These are phyloP conservation scores for Epizoanthus scotinus DNA, from an alignment of 92 coral and sea anemone genomes.

Conservation along the genomic window DNA sequence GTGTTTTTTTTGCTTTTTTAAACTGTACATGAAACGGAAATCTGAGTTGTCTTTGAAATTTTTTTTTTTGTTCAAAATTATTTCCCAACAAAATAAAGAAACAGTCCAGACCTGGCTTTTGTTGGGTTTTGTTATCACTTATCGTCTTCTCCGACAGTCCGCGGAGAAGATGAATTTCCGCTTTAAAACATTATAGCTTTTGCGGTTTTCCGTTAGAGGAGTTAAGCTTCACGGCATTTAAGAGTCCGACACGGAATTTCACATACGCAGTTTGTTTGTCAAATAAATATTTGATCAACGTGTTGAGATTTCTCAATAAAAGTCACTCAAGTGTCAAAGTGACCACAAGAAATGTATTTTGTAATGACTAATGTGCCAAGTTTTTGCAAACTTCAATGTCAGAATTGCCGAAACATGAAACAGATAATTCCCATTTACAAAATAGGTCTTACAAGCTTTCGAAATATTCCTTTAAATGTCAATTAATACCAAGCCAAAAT, in stretches of 20 bases:
- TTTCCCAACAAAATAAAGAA: too few relatives aligned
- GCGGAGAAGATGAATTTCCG: conserved; percentile 16
- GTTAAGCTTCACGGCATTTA: neutral
- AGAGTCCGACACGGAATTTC: conserved; percentile 27
- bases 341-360: conserved; percentile 6
- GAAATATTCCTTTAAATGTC: too few relatives aligned
- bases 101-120: too few relatives aligned
- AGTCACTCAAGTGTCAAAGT: neutral
- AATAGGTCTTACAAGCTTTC: too few relatives aligned
- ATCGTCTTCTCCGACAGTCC: neutral
- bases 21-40: too few relatives aligned
- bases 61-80: too few relatives aligned
- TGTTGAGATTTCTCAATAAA: too few relatives aligned
- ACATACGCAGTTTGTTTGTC: neutral
- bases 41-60: too few relatives aligned
- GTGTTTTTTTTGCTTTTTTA: too few relatives aligned
- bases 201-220: conserved; percentile 19
- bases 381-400: neutral
- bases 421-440: too few relatives aligned
- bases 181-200: neutral
- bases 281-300: neutral
- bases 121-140: neutral
- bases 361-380: neutral
- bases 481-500: too few relatives aligned
- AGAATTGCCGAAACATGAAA: too few relatives aligned